Evolutionary conservation across 2,888 invertebrate genomes (phyloP), one percentile per base, ranked within the genome.

Genomic region (Nysson spinosus): DNA sequence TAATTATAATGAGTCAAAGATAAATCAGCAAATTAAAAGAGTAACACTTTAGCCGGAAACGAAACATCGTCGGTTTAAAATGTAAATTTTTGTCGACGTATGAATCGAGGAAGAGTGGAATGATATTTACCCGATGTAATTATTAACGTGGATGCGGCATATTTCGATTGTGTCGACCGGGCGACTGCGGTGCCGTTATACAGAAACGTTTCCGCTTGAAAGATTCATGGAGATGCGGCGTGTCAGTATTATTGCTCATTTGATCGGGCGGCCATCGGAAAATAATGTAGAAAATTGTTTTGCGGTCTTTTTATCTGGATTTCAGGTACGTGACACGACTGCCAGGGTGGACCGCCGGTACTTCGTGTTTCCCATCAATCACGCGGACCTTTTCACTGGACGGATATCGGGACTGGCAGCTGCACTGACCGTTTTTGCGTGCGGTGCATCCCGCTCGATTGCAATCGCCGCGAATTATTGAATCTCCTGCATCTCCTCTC

Each of bases 331-430:
- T 58, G 63, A 62, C 35, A 34, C 62, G 30, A 16, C 50, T 11
- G 40, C 19, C 32, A 35, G 40, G 30, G 55, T 14, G 43, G 35
- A 3, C 4, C 52, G 46, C 35, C 49, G 34, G 57, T 19, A 66
- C 81, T 83, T 85, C 83, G 80, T 83, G 79, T 83, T 83, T 83
- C 81, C 85, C 84, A 86, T 86, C 85, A 86, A 86, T 86, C 85
- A 85, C 83, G 72, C 77, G 80, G 78, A 76, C 78, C 80, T 84
- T 81, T 81, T 80, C 80, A 77, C 77, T 78, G 74, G 73, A 64
- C 80, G 79, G 78, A 81, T 82, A 83, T 81, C 79, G 79, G 72
- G 75, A 75, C 76, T 72, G 77, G 68, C 77, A 79, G 76, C 82
- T 84, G 72, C 74, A 75, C 76, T 72, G 77, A 67, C 77, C 79